phyloP scores from a whole-genome alignment of 2,888 invertebrate species.

The Tenthredo livida region DNA sequence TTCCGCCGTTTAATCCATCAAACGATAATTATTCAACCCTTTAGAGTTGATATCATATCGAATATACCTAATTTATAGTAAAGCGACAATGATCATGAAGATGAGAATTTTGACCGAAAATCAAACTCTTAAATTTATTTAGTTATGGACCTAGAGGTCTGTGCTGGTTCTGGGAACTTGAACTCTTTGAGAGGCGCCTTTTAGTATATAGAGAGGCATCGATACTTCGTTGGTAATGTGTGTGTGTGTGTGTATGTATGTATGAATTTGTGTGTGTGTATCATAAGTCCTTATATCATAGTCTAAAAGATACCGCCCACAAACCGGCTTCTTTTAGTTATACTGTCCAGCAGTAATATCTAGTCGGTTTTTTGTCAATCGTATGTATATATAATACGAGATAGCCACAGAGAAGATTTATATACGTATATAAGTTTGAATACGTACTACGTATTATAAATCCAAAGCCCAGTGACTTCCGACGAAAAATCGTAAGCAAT shows the following conservation, averaged over 20 bases:
- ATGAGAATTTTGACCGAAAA: background rate
- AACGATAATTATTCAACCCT: background rate
- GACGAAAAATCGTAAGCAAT: background rate
- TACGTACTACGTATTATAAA: background rate
- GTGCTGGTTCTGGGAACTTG: constrained; percentile 22
- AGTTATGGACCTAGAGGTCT: background rate
- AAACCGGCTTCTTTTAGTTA: constrained; percentile 44
- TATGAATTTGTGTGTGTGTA: background rate
- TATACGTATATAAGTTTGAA: background rate
- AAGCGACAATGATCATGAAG: constrained; percentile 7
- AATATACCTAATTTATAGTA: too few relatives aligned
- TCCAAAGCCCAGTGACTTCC: background rate
- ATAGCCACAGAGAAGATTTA: background rate
- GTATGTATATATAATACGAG: background rate
- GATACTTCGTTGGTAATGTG: background rate
- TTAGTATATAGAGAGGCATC: constrained; percentile 8
- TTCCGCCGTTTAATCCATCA: background rate
- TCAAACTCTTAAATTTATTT: background rate
- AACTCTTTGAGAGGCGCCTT: constrained; percentile 11
- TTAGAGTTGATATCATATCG: background rate
- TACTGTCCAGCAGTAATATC: constrained; percentile 5
- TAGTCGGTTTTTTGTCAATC: constrained; percentile 15
- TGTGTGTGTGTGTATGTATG: background rate
- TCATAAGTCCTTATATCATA: background rate
- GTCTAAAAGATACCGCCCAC: constrained; percentile 44